phyloP scores from a whole-genome alignment of 2,797 vertebrate species.

The Sphenopsis melanotis region DNA sequence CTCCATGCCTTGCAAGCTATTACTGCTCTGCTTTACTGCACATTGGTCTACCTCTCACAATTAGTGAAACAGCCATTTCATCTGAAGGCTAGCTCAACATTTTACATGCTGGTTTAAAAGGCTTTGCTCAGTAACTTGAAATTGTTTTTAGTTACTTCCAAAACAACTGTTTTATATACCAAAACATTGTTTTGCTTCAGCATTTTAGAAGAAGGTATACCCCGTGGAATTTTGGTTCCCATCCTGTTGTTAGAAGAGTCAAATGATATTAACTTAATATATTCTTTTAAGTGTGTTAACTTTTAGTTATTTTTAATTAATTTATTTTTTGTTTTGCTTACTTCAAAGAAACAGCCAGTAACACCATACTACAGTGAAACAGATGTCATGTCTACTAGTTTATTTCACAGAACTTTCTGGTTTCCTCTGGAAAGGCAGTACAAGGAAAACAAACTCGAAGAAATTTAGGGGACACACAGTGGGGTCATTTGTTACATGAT shows the following conservation, averaged over 20 bases:
- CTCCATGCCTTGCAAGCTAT: background rate
- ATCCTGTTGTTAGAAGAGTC: background rate
- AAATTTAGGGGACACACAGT: background rate
- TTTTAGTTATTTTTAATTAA: background rate
- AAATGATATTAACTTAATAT: background rate
- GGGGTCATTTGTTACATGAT: background rate
- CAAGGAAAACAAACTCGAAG: background rate
- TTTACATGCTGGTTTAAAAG: background rate
- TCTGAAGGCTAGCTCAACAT: background rate
- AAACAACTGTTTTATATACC: background rate
- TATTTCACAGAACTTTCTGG: background rate
- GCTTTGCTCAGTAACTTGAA: background rate
- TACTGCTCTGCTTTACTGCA: background rate
- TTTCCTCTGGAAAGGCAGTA: background rate
- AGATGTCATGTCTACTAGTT: rapidly evolving
- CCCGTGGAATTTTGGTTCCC: background rate
- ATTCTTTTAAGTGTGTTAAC: background rate
- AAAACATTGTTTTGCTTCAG: background rate
- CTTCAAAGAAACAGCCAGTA: background rate
- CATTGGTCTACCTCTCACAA: background rate
- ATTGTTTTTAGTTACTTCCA: background rate
- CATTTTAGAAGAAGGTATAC: background rate
- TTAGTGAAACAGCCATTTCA: background rate
- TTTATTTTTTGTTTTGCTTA: background rate
- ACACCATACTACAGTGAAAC: background rate